Evolutionary conservation across 2,797 vertebrate species (phyloP), one percentile per base, ranked within the genome.

Genomic region (Erpetoichthys calabaricus): DNA sequence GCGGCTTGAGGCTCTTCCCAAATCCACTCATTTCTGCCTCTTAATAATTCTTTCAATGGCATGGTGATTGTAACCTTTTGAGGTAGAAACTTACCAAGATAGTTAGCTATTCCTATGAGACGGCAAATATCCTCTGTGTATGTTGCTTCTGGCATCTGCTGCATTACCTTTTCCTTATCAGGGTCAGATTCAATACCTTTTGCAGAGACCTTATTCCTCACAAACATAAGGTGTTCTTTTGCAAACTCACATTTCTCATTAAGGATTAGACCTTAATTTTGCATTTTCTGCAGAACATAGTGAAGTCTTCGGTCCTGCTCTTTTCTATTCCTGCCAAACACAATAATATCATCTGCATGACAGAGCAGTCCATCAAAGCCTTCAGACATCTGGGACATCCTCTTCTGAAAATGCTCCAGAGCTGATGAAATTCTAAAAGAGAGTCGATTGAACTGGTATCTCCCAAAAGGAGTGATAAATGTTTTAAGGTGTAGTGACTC

Each of bases 171-270:
- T 2, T 59, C 56, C 42, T 62, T 65, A 9, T 62, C 58, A 8
- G 57, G 55, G 7, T 70, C 55, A 4, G 57, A 45, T 6, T 10
- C 7, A 1, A 67, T 56, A 4, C 53, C 53, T 6, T 62, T 42
- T 6, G 47, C 42, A 6, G 10, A 59, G 7, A 68, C 3, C 5
- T 8, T 3, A 7, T 62, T 66, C 1, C 51, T 58, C 1, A 60
- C 45, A 44, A 64, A 61, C 8, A 7, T 47, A 2, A 62, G 53
- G 45, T 65, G 10, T 9, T 42, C 45, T 45, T 59, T 7, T 4
- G 55, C 44, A 55, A 70, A 63, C 54, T 62, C n/a, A 42, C 51
- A 65, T 5, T 60, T 65, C 8, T 67, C 47, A 7, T 64, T 69
- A 1, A 65, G 56, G 10, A 57, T 63, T 42, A 69, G 61, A 1